Evolutionary conservation across 2,888 invertebrate species (phyloP).

Genomic region (Polyploca ridens): DNA sequence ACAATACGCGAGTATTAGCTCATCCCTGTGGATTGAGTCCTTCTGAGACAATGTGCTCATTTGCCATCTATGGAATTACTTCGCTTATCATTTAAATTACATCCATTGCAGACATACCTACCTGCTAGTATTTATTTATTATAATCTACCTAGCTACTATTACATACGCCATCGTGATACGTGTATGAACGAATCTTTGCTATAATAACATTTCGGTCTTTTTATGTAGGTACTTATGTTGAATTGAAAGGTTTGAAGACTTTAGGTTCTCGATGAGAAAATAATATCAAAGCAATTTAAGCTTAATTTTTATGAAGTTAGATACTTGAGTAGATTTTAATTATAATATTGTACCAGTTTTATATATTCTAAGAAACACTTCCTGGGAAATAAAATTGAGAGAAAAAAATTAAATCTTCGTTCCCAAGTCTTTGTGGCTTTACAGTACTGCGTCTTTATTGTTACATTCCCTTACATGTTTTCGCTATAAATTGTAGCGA

Average conservation of each 20-base stretch:
- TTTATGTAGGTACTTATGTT: background rate
- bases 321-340: background rate
- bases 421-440: background rate
- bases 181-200: background rate
- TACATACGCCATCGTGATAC: background rate
- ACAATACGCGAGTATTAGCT: constrained; percentile 1
- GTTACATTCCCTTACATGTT: constrained; percentile 16
- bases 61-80: constrained; percentile 20
- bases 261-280: background rate
- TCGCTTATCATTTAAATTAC: background rate
- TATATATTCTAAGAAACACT: background rate
- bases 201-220: background rate
- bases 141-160: background rate
- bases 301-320: background rate
- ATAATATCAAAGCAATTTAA: background rate
- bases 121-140: background rate
- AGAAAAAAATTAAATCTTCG: background rate
- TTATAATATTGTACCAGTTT: background rate
- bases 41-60: constrained; percentile 28
- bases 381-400: background rate
- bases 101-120: background rate
- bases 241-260: background rate
- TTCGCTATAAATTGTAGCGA: constrained; percentile 31
- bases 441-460: constrained; percentile 7
- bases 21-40: constrained; percentile 6